Base-by-base conservation (phyloP, 1,140 invertebrate species). In the Drosophila arawakana region DNA sequence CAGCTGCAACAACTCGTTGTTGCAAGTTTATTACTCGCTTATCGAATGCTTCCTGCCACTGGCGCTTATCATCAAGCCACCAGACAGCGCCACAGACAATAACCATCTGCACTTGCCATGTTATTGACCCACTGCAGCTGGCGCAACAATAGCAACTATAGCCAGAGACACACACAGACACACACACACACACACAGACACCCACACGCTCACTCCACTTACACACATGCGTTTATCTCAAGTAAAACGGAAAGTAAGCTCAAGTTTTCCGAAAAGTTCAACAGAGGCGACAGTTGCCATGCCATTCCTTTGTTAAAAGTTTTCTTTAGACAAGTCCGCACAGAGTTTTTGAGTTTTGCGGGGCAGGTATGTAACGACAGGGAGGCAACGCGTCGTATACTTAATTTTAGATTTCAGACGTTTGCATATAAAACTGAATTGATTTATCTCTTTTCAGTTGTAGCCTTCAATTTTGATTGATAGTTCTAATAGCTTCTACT, bases 111-210 rank as follows among this genome's bases (percentile, higher is more conserved):
- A 88, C 82, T 86, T 88, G 83, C 81, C 84, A 88, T 88, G 84
- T 83, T 88, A 78, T 88, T 88, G 83, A 86, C 83, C 83, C 84
- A 86, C 68, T 88, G 76, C 70, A 63, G 25, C 11, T 57, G 35
- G 54, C 18, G 60, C 46, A 76, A 80, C 41, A 66, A 59, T 41
- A 35, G 49, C 52, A 25, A 43, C 18, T 21, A 21, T 2, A 21
- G 1, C 18, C 18, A 21, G 1, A 21, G 18, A 55, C 54, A 44
- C 46, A 58, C 60, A 41, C 35, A n/a, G n/a, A n/a, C n/a, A 52
- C 7, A 49, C 18, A n/a, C 15, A 25, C 39, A 70, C 46, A 44
- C 49, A 52, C 44, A 70, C 21, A 50, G 10, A 30, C 10, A 6
- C 18, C 21, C 15, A 5, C 18, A 49, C 25, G 52, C 44, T 25